Base-by-base conservation (phyloP, 2,113 vertebrate genomes). In the Gila orcuttii region DNA sequence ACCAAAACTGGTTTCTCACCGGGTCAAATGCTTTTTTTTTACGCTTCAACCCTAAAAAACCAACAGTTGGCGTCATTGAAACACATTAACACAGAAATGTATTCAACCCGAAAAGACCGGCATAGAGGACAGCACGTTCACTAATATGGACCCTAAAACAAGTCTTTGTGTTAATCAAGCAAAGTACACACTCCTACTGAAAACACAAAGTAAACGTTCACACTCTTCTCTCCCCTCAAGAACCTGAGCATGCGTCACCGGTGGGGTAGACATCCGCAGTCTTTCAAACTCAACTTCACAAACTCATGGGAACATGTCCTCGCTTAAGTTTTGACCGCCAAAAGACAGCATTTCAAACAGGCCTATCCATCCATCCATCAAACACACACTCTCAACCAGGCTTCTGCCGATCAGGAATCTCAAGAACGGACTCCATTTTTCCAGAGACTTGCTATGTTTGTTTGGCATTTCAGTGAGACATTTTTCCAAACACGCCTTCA, bases 401-500 rank as follows among this genome's bases (percentile, higher is more conserved):
- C 73, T 39, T 78, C 59, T 42, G 39, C 59, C 23, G 50, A 83
- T 83, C 23, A 71, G 68, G 82, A 83, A 83, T 71, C 85, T 86
- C 66, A 79, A 47, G 36, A 69, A 45, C 23, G 11, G 85, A 17
- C 42, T 84, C 52, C 2, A 45, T 82, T 85, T 88, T 77, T 85
- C 64, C 79, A 82, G 33, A 80, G 68, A 82, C 71, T 69, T 23
- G 84, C 71, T 36, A 87, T 85, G 83, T 89, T 87, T 87, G 75
- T 84, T 88, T 89, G 82, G 89, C 83, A 88, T 85, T 39, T 82
- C 82, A 15, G 39, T 5, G 88, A 2, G 79, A 92, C 78, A 90
- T 91, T 91, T 89, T 88, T 87, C 82, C 89, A 83, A 87, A 91
- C 81, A 71, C 39, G 15, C 88, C 76, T 92, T 88, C 73, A 85